Base-by-base conservation (phyloP, 1,140 invertebrate genomes). In the Diuraphis noxia region DNA sequence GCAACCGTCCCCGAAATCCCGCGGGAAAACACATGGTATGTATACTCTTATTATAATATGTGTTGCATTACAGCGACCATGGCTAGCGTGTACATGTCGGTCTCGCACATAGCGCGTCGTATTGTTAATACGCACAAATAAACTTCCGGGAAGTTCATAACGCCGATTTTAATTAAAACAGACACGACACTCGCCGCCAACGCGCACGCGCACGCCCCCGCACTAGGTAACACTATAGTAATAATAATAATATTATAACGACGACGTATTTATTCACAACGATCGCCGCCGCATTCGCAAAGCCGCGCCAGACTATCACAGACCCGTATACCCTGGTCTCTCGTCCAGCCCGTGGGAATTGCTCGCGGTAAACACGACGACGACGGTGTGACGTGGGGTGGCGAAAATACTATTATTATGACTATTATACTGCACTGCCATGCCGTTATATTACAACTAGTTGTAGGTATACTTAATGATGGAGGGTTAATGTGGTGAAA, bases 121-220 rank as follows among this genome's bases (percentile, higher is more conserved):
- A 72, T 72, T 72, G 56, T 72, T 72, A n/a, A 72, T 72, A n/a
- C 56, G n/a, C 34, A 72, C 34, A 72, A 72, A 72, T 72, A 72
- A 72, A 43, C 40, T 85, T 85, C 41, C 17, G 30, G 30, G 41
- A 43, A 85, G 82, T 85, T 46, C n/a, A 85, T 85, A 85, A 63
- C 21, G 56, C 38, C 38, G 30, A 19, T 30, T 90, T 90, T 90
- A 90, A 90, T 90, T 90, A 90, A 90, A 90, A 90, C 40, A 79
- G 88, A 79, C 41, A 77, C 34, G 7, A 38, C 38, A 88, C 56
- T 38, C 23, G 23, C 23, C 40, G 40, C 0, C 0, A 0, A 4
- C 9, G 38, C 79, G 79, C n/a, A 17, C 6, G 38, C 79, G 38
- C 38, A 7, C 7, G 40, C 79, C 79, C 79, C 21, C n/a, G 1